Evolutionary conservation across 64 coral and sea anemone species (phyloP).

Genomic region (Stylophora pistillata): DNA sequence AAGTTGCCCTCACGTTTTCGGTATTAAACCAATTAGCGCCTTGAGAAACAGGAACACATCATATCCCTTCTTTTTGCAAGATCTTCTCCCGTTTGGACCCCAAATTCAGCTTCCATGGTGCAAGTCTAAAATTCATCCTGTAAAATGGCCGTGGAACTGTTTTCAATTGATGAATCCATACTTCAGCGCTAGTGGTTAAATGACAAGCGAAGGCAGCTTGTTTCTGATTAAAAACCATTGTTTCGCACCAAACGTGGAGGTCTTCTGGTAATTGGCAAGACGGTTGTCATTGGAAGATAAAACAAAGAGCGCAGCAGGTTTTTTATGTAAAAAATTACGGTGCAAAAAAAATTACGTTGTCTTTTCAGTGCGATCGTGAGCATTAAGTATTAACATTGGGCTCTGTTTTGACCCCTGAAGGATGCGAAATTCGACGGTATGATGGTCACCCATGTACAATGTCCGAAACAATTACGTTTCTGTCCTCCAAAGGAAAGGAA

Average conservation of each 20-base stretch:
- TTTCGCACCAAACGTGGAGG: background rate
- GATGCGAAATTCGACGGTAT: conserved; percentile 26
- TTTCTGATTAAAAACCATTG: conserved; percentile 26
- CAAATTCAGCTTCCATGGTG: background rate
- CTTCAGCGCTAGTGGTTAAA: background rate
- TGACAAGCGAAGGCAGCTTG: background rate
- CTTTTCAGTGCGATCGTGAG: background rate
- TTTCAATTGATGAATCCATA: background rate
- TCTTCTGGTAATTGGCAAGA: conserved; percentile 9
- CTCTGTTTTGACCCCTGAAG: background rate
- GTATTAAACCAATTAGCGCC: too few relatives aligned
- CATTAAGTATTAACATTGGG: conserved; percentile 17
- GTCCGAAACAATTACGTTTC: conserved; percentile 53
- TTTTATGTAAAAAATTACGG: conserved; percentile 41
- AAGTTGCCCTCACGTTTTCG: too few relatives aligned
- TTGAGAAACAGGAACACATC: too few relatives aligned
- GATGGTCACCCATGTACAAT: conserved; percentile 9
- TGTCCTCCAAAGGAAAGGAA: conserved; percentile 44
- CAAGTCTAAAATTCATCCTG: background rate
- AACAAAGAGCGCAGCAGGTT: conserved; percentile 35
- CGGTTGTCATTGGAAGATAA: background rate
- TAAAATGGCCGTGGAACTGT: background rate
- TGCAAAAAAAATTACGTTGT: conserved; percentile 1
- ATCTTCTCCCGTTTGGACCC: too few relatives aligned
- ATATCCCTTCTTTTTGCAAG: too few relatives aligned